A percentile compares a stretch with the other conserved stretches of the same genome.
phyloP scores from a whole-genome alignment of 2,113 vertebrate species.

The Sylvietta virens region DNA sequence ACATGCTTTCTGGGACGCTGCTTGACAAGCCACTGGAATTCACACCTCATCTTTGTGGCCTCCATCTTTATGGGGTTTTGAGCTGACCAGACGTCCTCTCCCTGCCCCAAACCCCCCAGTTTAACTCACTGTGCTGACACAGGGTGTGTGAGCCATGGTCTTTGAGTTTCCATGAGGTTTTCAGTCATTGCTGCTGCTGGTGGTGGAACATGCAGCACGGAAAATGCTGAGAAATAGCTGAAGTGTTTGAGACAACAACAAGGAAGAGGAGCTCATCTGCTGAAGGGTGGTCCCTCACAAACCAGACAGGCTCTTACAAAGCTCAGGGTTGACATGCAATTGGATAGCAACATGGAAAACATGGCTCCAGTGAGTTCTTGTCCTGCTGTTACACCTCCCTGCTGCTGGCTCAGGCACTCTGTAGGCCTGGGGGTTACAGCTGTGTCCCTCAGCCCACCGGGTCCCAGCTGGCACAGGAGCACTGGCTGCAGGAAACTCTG shows the following conservation, averaged over 20 bases:
- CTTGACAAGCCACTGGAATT: background rate
- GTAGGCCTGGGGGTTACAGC: background rate
- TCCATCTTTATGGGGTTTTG: background rate
- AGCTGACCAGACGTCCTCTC: background rate
- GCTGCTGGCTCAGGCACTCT: background rate
- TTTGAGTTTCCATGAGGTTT: background rate
- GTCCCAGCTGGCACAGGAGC: background rate
- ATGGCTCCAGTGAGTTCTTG: background rate
- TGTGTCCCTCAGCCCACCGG: fast-evolving
- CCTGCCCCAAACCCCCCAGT: background rate
- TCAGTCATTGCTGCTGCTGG: background rate
- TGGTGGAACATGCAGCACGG: fast-evolving
- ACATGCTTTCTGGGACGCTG: background rate
- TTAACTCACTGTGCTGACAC: background rate
- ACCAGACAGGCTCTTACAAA: background rate
- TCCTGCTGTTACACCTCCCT: background rate
- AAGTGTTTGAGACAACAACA: background rate
- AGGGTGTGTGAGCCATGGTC: background rate
- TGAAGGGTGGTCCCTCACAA: background rate
- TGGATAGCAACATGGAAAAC: background rate
- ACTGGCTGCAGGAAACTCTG: background rate
- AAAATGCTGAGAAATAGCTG: background rate
- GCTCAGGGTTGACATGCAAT: fast-evolving
- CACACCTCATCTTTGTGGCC: background rate
- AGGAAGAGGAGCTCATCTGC: background rate